These are phyloP conservation scores for Channa striata DNA, from an alignment of 2,797 vertebrate genomes.

Conservation along the genomic window DNA sequence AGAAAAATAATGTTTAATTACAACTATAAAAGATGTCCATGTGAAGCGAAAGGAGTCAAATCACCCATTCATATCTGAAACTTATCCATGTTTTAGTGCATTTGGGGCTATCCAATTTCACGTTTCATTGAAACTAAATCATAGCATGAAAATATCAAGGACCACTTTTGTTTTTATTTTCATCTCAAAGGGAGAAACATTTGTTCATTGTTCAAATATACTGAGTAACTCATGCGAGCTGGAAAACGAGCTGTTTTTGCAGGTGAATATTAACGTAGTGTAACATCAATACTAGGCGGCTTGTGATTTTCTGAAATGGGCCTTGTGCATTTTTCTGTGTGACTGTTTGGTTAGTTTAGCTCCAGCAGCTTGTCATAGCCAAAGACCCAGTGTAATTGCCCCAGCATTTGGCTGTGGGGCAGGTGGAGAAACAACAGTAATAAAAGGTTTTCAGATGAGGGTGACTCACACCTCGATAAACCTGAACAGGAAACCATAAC, in stretches of 20 bases:
- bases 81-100: background rate
- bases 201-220: constrained; percentile 11
- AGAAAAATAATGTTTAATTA: no score
- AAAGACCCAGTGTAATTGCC: constrained; percentile 69
- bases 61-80: background rate
- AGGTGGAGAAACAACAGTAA: constrained; percentile 61
- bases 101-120: background rate
- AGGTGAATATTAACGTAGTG: constrained; percentile 49
- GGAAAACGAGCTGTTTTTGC: constrained; percentile 49
- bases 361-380: constrained; percentile 65
- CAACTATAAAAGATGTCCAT: no score
- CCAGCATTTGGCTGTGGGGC: constrained; percentile 44
- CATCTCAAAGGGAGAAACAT: background rate
- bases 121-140: constrained; percentile 4
- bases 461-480: constrained; percentile 13
- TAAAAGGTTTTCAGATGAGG: constrained; percentile 51
- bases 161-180: background rate
- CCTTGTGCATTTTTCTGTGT: constrained; percentile 21
- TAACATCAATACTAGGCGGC: constrained; percentile 33
- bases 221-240: constrained; percentile 4
- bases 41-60: background rate
- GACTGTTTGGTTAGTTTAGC: constrained; percentile 51
- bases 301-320: constrained; percentile 53
- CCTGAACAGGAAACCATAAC: constrained; percentile 11
- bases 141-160: background rate